These are phyloP conservation scores for Sphaeramia orbicularis DNA, from an alignment of 2,797 vertebrate species.

Conservation along the genomic window DNA sequence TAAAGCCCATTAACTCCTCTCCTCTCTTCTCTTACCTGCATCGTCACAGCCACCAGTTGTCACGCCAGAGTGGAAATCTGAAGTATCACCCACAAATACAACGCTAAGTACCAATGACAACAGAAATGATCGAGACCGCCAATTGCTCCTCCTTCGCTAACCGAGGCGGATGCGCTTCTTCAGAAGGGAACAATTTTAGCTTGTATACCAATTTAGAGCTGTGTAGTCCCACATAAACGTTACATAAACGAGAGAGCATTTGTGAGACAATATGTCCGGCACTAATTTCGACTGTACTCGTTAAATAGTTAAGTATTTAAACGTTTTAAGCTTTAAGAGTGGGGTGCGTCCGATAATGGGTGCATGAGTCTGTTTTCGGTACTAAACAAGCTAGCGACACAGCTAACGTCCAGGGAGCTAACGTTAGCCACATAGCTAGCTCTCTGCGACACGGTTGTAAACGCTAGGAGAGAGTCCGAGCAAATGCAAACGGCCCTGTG, in stretches of 20 bases:
- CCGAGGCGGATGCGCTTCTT: slow-evolving; percentile 42
- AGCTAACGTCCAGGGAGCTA: slow-evolving; percentile 65
- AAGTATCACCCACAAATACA: slow-evolving; percentile 17
- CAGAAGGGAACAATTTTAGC: slow-evolving; percentile 25
- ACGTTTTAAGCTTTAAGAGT: neutral
- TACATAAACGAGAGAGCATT: rapidly evolving
- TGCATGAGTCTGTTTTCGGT: slow-evolving; percentile 36
- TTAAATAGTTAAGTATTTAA: neutral
- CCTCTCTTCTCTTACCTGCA: slow-evolving; percentile 14
- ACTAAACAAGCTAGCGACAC: slow-evolving; percentile 58
- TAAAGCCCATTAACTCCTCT: slow-evolving; percentile 2
- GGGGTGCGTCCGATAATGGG: slow-evolving; percentile 66
- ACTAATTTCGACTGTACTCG: rapidly evolving
- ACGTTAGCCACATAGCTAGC: slow-evolving; percentile 73
- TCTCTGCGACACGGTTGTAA: slow-evolving; percentile 82
- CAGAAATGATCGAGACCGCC: slow-evolving; percentile 47
- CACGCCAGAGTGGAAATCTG: slow-evolving; percentile 13
- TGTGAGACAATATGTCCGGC: neutral
- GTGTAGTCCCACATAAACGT: neutral
- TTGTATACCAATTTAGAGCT: neutral
- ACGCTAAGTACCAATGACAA: slow-evolving; percentile 25
- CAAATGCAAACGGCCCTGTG: slow-evolving; percentile 17
- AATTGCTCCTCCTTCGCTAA: slow-evolving; percentile 46
- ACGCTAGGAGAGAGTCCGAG: slow-evolving; percentile 20
- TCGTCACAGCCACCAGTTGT: slow-evolving; percentile 6